Evolutionary conservation across 1,140 invertebrate genomes (phyloP), one percentile per base, ranked within the genome.

Genomic region (Brachionus koreanus): DNA sequence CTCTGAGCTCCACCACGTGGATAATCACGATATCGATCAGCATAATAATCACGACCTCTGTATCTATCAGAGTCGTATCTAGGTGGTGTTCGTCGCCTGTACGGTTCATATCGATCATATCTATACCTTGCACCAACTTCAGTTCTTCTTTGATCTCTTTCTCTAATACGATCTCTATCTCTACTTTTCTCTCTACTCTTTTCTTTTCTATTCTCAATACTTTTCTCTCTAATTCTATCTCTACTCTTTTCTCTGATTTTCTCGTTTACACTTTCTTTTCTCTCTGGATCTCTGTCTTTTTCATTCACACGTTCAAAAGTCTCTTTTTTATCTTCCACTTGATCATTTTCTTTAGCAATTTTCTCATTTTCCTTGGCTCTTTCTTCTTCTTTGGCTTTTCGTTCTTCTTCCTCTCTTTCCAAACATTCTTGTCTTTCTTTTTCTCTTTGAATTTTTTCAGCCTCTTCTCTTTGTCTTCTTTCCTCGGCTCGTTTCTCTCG

Each of bases 401-500:
- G 69, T 43, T 74, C 69, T 23, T 46, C 19, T 74, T 74, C 42
- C 16, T 43, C 19, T 69, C 19, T 39, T 39, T 69, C 65, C 42
- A 65, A 29, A 3, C 65, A 3, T 29, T 69, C 65, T 42, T 37
- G 13, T 29, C 42, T 74, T 46, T 74, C 69, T 29, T 74, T 74
- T 74, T 74, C 69, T n/a, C 16, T 23, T 19, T 74, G 69, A 43
- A 3, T 39, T 46, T 74, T 43, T 7, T 74, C 69, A 7, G 43
- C 46, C 29, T 79, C 49, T 23, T 79, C 76, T 79, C 39, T 57
- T 33, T 29, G 49, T 2, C 43, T 6, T 46, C 76, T 52, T 19
- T 79, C 76, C 35, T 79, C 46, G 9, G 57, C 76, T 79, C 76
- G 43, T 79, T 79, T 79, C 23, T 61, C 49, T 79, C 76, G 9